Evolutionary conservation across 2,888 invertebrate genomes (phyloP).

Genomic region (Eurytoma californica): DNA sequence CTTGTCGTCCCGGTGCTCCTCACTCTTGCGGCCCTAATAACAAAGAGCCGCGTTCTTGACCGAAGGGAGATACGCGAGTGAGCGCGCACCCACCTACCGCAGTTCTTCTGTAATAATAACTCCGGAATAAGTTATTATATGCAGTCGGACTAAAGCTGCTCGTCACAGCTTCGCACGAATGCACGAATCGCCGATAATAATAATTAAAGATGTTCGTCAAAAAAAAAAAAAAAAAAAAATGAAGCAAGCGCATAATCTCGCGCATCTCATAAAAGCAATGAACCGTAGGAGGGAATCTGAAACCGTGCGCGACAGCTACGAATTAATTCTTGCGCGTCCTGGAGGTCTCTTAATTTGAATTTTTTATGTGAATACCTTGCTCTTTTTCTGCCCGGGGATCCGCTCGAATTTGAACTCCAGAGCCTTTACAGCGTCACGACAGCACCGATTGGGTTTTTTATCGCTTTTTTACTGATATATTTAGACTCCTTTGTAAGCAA

Average conservation of each 20-base stretch:
- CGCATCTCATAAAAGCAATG: neutral
- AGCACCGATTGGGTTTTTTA: too few species aligned
- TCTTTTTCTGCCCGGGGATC: neutral
- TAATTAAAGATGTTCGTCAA: slow-evolving; percentile 63
- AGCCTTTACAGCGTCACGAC: too few species aligned
- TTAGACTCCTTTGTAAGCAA: too few species aligned
- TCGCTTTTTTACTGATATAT: too few species aligned
- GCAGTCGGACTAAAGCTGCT: slow-evolving; percentile 61
- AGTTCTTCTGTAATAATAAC: slow-evolving; percentile 68
- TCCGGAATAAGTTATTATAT: slow-evolving; percentile 68
- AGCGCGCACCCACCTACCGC: slow-evolving; percentile 60
- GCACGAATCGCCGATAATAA: slow-evolving; percentile 56
- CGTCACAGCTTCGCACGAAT: slow-evolving; percentile 38
- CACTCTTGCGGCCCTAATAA: slow-evolving; percentile 26
- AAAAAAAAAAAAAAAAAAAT: too few species aligned
- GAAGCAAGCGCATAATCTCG: neutral
- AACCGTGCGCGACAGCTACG: slow-evolving; percentile 51
- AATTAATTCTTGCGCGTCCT: slow-evolving; percentile 52
- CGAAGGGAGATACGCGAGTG: slow-evolving; percentile 33
- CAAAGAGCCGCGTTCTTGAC: slow-evolving; percentile 32
- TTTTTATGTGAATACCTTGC: slow-evolving; percentile 39
- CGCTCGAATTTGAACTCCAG: too few species aligned
- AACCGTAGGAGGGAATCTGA: neutral
- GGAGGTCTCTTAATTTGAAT: slow-evolving; percentile 59
- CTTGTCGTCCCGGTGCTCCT: slow-evolving; percentile 18